These are phyloP conservation scores for Pteropus rufus DNA, from an alignment of 2,797 vertebrate genomes.

Conservation along the genomic window DNA sequence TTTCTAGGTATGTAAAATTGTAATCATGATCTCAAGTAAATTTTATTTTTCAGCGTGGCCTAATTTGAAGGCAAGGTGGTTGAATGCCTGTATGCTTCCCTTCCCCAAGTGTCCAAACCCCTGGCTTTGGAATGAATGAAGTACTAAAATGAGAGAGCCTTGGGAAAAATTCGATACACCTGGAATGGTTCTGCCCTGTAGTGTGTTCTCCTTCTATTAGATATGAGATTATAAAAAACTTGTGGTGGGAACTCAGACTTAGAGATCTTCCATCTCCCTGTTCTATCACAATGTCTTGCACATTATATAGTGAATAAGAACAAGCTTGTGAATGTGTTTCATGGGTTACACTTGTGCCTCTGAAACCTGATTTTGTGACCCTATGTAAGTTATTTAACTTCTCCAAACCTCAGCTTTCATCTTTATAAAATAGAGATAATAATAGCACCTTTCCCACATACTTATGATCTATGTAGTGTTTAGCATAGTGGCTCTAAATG, in stretches of 20 bases:
- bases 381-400: not conserved
- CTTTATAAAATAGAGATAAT: not conserved
- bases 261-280: not conserved
- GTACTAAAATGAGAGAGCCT: not conserved
- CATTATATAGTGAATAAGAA: not conserved
- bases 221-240: not conserved
- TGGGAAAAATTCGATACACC: not conserved
- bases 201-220: not conserved
- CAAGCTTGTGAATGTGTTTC: not conserved
- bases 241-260: not conserved
- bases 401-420: not conserved
- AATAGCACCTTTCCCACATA: not conserved
- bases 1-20: slow-evolving; percentile 10
- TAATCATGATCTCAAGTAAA: not conserved
- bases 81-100: not conserved
- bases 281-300: not conserved
- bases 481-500: not conserved
- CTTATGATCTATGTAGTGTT: not conserved
- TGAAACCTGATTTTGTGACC: not conserved
- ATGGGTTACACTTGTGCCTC: not conserved
- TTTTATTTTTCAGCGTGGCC: not conserved
- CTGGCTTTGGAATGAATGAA: not conserved
- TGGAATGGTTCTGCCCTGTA: not conserved
- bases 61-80: not conserved
- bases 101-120: not conserved